Evolutionary conservation across 2,113 vertebrate species (phyloP).

Genomic region (Manacus vitellinus): DNA sequence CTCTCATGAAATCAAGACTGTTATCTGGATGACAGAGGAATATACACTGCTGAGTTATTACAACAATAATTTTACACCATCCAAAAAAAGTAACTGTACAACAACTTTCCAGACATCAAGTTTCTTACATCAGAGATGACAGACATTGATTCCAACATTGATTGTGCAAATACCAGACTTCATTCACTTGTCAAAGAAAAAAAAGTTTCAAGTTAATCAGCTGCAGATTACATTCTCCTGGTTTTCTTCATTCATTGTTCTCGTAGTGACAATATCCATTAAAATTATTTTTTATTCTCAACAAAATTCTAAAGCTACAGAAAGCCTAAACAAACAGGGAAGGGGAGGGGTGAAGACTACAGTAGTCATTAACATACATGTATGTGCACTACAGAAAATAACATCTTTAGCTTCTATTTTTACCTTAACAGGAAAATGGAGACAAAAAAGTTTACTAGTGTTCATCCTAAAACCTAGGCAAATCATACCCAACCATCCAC

Average conservation of each 20-base stretch:
- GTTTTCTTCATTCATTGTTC: constrained; percentile 3
- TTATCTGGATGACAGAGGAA: constrained; percentile 5
- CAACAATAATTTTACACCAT: constrained; percentile 23
- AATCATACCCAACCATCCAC: constrained; percentile 1
- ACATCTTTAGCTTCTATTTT: not conserved
- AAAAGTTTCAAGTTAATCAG: constrained; percentile 23
- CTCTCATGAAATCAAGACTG: constrained; percentile 21
- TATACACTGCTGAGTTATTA: constrained; percentile 21
- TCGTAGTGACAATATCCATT: not conserved
- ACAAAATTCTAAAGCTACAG: constrained; percentile 5
- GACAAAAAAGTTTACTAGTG: not conserved
- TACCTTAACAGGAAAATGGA: not conserved
- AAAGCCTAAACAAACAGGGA: constrained; percentile 19
- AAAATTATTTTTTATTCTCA: constrained; percentile 18
- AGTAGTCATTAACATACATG: not conserved
- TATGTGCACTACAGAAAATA: not conserved
- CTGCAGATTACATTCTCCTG: constrained; percentile 23
- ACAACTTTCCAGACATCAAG: not conserved
- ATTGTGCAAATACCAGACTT: constrained; percentile 27
- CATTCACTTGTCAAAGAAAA: constrained; percentile 28
- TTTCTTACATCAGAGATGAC: constrained; percentile 19
- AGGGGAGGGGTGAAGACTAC: not conserved
- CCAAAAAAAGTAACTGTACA: not conserved
- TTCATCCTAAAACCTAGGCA: not conserved
- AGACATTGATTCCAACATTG: not conserved